A percentile compares a stretch with the other conserved stretches of the same genome.
phyloP scores from a whole-genome alignment of 2,113 vertebrate genomes.

The Scomber japonicus region DNA sequence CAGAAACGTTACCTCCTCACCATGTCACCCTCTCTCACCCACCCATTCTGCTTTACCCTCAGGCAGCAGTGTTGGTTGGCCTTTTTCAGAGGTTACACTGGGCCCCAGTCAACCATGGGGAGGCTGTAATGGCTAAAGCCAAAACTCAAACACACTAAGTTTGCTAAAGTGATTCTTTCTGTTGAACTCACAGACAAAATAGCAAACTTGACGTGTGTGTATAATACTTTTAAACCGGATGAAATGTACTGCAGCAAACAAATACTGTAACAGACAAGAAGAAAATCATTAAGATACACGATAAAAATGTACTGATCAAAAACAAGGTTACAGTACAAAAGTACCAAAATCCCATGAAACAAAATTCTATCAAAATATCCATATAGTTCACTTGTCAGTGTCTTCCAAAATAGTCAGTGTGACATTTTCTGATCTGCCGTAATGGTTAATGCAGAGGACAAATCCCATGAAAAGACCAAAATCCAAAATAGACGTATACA shows the following conservation, averaged over 20 bases:
- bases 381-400: neutral
- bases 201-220: slow-evolving; percentile 43
- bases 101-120: slow-evolving; percentile 72
- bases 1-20: slow-evolving; percentile 61
- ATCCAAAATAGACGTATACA: neutral
- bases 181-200: slow-evolving; percentile 47
- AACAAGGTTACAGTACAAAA: neutral
- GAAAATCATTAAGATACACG: slow-evolving; percentile 4
- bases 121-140: slow-evolving; percentile 69
- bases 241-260: slow-evolving; percentile 16
- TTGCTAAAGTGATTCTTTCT: slow-evolving; percentile 73
- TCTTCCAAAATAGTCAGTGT: neutral
- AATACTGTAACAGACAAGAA: neutral
- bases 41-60: slow-evolving; percentile 44
- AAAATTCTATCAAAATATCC: neutral
- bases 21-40: slow-evolving; percentile 52
- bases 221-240: slow-evolving; percentile 33
- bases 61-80: slow-evolving; percentile 40
- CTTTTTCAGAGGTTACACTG: slow-evolving; percentile 65
- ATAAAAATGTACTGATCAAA: slow-evolving; percentile 12
- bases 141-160: slow-evolving; percentile 77
- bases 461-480: neutral
- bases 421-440: neutral
- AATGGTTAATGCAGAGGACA: neutral
- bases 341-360: neutral